These are phyloP conservation scores for Entomobrya proxima DNA, from an alignment of 2,888 invertebrate genomes.

Conservation along the genomic window DNA sequence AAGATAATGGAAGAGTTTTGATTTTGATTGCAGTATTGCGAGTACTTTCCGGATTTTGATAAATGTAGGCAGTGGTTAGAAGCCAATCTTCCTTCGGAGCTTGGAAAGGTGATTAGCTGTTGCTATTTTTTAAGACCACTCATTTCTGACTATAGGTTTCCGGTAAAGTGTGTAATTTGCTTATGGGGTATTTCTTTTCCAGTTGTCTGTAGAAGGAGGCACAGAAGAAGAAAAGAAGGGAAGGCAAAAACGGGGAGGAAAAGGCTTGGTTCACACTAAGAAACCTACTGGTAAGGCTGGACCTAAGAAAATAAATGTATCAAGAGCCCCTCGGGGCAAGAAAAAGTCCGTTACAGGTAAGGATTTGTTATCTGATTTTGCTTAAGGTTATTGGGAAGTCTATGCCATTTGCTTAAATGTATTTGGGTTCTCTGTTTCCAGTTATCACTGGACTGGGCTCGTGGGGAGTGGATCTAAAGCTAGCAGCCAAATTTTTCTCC, in stretches of 20 bases:
- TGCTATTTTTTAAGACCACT: neutral
- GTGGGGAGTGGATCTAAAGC: slow-evolving; percentile 96
- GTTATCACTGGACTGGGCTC: slow-evolving; percentile 93
- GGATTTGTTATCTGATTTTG: neutral
- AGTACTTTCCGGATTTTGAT: slow-evolving; percentile 97
- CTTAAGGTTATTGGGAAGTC: neutral
- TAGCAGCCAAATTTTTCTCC: slow-evolving; percentile 98
- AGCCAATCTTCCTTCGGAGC: slow-evolving; percentile 93
- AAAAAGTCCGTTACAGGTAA: slow-evolving; percentile 95
- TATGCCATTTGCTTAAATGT: neutral
- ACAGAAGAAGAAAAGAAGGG: slow-evolving; percentile 95
- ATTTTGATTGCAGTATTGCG: slow-evolving; percentile 87
- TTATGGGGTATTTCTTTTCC: slow-evolving; percentile 76
- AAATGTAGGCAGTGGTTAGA: slow-evolving; percentile 98
- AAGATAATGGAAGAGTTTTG: neutral
- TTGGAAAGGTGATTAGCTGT: slow-evolving; percentile 85
- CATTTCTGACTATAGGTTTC: too few relatives aligned
- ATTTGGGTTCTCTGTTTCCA: neutral
- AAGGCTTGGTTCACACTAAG: slow-evolving; percentile 95
- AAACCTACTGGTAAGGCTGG: slow-evolving; percentile 92
- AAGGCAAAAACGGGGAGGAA: slow-evolving; percentile 96
- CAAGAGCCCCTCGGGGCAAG: slow-evolving; percentile 95
- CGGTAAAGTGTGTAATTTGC: neutral
- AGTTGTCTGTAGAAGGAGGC: slow-evolving; percentile 82
- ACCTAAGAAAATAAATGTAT: slow-evolving; percentile 89